These are phyloP conservation scores for Campaea margaritaria DNA, from an alignment of 2,888 invertebrate species.

Conservation along the genomic window DNA sequence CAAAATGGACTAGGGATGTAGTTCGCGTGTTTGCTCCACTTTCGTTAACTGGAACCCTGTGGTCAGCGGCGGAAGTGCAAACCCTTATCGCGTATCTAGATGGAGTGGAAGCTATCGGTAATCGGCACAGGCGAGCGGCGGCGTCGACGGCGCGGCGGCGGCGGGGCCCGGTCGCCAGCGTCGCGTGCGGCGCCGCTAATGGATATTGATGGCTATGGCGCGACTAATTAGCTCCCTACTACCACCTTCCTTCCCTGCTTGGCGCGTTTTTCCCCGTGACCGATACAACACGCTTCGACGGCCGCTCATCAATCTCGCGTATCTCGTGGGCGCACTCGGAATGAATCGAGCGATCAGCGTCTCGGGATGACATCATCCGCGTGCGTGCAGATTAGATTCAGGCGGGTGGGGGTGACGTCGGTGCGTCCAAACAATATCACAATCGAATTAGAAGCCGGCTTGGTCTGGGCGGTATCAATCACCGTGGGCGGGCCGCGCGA, in stretches of 20 bases:
- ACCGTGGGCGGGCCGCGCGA: conserved; percentile 81
- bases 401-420: conserved; percentile 63
- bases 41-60: conserved; percentile 51
- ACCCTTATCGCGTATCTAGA: conserved; percentile 66
- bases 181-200: conserved; percentile 84
- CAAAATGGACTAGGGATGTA: conserved; percentile 29
- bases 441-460: conserved; percentile 78
- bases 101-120: conserved; percentile 65
- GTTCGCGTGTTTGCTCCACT: conserved; percentile 49
- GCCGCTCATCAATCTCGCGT: conserved; percentile 64
- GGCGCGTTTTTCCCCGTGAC: conserved; percentile 57
- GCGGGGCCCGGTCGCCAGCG: conserved; percentile 53
- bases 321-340: conserved; percentile 59
- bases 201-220: conserved; percentile 82
- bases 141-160: conserved; percentile 46
- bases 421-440: conserved; percentile 76
- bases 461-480: conserved; percentile 80
- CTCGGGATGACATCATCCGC: conserved; percentile 63
- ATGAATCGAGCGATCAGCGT: conserved; percentile 56
- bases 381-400: conserved; percentile 60
- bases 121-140: conserved; percentile 52
- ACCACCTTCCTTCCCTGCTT: conserved; percentile 61
- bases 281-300: conserved; percentile 57
- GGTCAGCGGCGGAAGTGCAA: conserved; percentile 68
- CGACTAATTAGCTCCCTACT: conserved; percentile 78